Percentiles rank a stretch among this genome's conserved stretches.
These are phyloP conservation scores for Elachura formosa DNA, from an alignment of 2,113 vertebrate species.

Conservation along the genomic window DNA sequence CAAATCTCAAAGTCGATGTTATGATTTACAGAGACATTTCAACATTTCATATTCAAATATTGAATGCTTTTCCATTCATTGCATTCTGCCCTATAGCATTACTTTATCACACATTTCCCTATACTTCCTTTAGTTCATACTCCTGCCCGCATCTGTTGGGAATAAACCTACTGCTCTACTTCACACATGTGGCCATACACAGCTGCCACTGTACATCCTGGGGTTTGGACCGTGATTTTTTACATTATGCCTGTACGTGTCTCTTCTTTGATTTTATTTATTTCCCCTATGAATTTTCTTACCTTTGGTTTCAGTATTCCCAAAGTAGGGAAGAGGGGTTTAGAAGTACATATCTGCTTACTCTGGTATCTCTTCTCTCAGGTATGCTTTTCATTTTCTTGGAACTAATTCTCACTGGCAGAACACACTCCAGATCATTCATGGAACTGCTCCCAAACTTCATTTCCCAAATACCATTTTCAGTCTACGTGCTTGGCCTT, in stretches of 20 bases:
- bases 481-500: not conserved
- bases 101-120: rapidly evolving
- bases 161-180: not conserved
- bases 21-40: not conserved
- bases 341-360: not conserved
- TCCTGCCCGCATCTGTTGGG: not conserved
- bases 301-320: not conserved
- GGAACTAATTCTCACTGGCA: not conserved
- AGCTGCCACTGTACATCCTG: not conserved
- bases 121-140: not conserved
- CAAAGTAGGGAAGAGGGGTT: not conserved
- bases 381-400: not conserved
- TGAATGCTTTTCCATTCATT: not conserved
- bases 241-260: not conserved
- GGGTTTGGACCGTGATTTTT: not conserved
- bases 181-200: not conserved
- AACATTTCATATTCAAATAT: rapidly evolving
- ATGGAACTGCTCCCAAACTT: not conserved
- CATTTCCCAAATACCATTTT: not conserved
- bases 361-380: not conserved
- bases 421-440: not conserved
- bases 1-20: not conserved
- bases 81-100: not conserved
- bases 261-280: not conserved
- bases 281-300: not conserved